phyloP scores from a whole-genome alignment of 2,888 invertebrate genomes.

The Stenotaenia linearis region DNA sequence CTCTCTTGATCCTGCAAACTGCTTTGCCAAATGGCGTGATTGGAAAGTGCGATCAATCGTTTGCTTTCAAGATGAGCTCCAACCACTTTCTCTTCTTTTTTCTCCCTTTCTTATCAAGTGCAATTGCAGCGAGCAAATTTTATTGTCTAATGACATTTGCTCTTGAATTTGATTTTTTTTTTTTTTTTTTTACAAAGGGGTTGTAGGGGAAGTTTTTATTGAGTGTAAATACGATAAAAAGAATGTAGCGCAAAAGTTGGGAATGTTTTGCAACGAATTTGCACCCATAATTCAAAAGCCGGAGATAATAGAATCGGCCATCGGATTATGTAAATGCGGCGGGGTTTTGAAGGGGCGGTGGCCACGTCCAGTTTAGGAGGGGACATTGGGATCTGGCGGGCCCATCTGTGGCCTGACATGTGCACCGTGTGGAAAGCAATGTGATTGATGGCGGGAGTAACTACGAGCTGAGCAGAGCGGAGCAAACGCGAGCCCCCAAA shows the following conservation, averaged over 20 bases:
- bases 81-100: neutral
- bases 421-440: constrained; percentile 29
- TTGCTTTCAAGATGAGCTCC: constrained; percentile 10
- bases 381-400: neutral
- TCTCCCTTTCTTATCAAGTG: neutral
- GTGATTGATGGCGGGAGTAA: constrained; percentile 28
- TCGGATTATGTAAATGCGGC: constrained; percentile 5
- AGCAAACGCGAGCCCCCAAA: neutral
- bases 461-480: neutral
- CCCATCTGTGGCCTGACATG: constrained; percentile 30
- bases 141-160: constrained; percentile 17
- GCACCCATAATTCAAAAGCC: neutral
- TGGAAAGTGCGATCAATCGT: constrained; percentile 12
- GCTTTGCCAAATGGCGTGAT: constrained; percentile 5
- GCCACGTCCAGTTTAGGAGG: neutral
- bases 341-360: neutral
- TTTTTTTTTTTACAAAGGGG: neutral
- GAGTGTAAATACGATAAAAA: neutral
- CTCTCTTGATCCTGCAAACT: neutral
- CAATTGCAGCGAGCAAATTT: neutral
- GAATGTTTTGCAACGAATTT: neutral
- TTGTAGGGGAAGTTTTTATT: neutral
- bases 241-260: neutral
- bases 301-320: neutral
- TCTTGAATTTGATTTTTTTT: neutral